phyloP scores from a whole-genome alignment of 2,113 vertebrate genomes.

The Speoplatyrhinus poulsoni region DNA sequence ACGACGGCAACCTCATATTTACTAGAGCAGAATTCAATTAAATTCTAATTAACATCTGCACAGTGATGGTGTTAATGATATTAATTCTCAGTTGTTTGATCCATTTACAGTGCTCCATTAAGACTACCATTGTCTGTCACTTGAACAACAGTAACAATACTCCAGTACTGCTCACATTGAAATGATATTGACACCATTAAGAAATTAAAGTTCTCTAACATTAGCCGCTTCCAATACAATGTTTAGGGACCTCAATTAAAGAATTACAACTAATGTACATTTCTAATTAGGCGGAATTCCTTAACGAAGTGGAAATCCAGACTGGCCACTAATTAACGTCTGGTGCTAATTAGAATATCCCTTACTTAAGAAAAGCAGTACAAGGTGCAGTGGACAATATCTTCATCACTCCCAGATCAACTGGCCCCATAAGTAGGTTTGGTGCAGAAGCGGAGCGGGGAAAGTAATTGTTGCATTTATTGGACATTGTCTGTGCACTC shows the following conservation, averaged over 20 bases:
- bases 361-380: slow-evolving; percentile 60
- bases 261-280: slow-evolving; percentile 53
- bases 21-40: slow-evolving; percentile 32
- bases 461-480: slow-evolving; percentile 49
- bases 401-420: slow-evolving; percentile 64
- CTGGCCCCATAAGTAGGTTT: slow-evolving; percentile 50
- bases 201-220: slow-evolving; percentile 43
- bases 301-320: slow-evolving; percentile 54
- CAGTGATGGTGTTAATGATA: slow-evolving; percentile 34
- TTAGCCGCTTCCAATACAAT: slow-evolving; percentile 16
- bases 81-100: slow-evolving; percentile 39
- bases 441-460: slow-evolving; percentile 43
- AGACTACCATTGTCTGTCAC: not conserved
- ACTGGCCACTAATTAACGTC: slow-evolving; percentile 66
- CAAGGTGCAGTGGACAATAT: slow-evolving; percentile 51
- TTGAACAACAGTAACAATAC: not conserved
- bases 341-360: slow-evolving; percentile 67
- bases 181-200: slow-evolving; percentile 49
- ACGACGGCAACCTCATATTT: slow-evolving; percentile 18
- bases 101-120: slow-evolving; percentile 29
- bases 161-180: slow-evolving; percentile 29
- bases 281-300: slow-evolving; percentile 61
- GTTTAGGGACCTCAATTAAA: slow-evolving; percentile 56
- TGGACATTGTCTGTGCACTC: slow-evolving; percentile 26
- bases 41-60: slow-evolving; percentile 53